phyloP scores from a whole-genome alignment of 2,888 invertebrate genomes.

The Strigamia maritima region DNA sequence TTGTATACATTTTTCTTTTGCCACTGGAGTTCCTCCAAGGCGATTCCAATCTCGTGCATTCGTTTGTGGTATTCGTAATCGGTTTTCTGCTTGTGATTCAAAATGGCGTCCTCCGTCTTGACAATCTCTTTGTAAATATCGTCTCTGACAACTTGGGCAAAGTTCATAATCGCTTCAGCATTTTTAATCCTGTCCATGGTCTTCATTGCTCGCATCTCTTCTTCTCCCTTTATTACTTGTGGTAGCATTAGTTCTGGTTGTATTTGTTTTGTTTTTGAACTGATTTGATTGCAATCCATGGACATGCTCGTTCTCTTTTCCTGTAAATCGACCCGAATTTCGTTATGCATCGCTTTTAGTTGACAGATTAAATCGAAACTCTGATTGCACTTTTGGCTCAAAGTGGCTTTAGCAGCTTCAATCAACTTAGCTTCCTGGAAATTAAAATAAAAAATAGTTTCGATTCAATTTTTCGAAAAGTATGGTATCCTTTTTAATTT shows the following conservation, averaged over 20 bases:
- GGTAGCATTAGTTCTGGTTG: slow-evolving; percentile 79
- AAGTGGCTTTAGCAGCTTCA: not conserved
- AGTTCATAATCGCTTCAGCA: slow-evolving; percentile 74
- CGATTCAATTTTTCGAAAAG: no score
- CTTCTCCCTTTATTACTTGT: slow-evolving; percentile 64
- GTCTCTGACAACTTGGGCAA: slow-evolving; percentile 74
- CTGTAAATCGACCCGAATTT: not conserved
- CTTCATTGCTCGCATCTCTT: slow-evolving; percentile 78
- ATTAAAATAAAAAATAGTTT: not conserved
- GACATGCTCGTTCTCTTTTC: slow-evolving; percentile 77
- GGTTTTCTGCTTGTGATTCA: slow-evolving; percentile 76
- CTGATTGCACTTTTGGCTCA: slow-evolving; percentile 9
- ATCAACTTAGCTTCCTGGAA: slow-evolving; percentile 31
- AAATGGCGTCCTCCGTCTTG: slow-evolving; percentile 72
- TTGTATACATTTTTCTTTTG: slow-evolving; percentile 63
- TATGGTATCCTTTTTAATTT: no score
- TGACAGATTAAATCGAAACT: slow-evolving; percentile 4
- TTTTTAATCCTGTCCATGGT: slow-evolving; percentile 70
- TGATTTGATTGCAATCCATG: slow-evolving; percentile 65
- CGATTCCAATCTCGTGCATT: slow-evolving; percentile 80
- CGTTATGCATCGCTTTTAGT: not conserved
- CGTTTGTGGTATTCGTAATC: slow-evolving; percentile 81
- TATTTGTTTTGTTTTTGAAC: slow-evolving; percentile 65
- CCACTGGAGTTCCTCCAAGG: slow-evolving; percentile 84
- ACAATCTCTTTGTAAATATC: slow-evolving; percentile 72